These are phyloP conservation scores for Carcharodon carcharias DNA, from an alignment of 2,797 vertebrate genomes.

Conservation along the genomic window DNA sequence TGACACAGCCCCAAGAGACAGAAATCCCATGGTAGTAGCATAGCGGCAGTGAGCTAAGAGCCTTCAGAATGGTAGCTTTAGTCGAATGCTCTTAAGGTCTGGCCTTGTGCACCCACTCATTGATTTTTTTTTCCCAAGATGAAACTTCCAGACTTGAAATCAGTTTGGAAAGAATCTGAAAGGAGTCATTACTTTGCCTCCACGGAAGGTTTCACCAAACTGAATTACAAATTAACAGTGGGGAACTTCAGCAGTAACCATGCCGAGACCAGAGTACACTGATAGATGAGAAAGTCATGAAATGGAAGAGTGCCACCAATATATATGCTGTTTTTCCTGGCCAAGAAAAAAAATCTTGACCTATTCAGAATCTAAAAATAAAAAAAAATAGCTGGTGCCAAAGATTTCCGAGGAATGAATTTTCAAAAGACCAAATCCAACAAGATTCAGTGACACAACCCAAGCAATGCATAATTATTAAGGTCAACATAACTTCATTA, in stretches of 20 bases:
- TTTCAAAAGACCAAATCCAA: constrained; percentile 3
- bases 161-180: background rate
- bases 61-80: background rate
- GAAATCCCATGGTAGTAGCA: background rate
- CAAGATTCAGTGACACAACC: constrained; percentile 18
- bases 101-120: background rate
- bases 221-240: constrained; percentile 26
- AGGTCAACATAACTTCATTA: constrained; percentile 37
- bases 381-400: background rate
- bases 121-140: background rate
- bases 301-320: constrained; percentile 3
- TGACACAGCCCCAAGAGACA: background rate
- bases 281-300: constrained; percentile 16
- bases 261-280: background rate
- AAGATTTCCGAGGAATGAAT: background rate
- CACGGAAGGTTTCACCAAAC: constrained; percentile 12
- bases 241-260: background rate
- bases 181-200: constrained; percentile 12
- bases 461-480: constrained; percentile 33
- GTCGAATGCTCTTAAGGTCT: background rate
- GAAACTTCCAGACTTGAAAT: background rate
- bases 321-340: background rate
- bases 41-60: background rate
- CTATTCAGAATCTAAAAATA: constrained; percentile 9
- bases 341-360: background rate